Evolutionary conservation across 2,797 vertebrate genomes (phyloP), one percentile per base, ranked within the genome.

Genomic region (Enteromius afrohamiltoni): DNA sequence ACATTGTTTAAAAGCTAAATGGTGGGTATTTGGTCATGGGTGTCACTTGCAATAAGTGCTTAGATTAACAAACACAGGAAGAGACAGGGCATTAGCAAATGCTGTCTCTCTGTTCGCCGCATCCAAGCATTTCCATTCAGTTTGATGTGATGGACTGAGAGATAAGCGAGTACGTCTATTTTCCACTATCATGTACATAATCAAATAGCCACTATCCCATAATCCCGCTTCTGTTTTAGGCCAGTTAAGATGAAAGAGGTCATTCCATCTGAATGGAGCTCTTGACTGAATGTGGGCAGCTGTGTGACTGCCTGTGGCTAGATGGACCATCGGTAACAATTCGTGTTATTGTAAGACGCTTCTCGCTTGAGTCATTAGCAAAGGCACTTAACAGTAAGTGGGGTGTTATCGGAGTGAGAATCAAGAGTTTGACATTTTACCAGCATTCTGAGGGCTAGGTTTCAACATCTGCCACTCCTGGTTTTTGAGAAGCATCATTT

Each of bases 31-130:
- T 42, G 19, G 82, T 62, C 65, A 70, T 19, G 23, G 23, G 62
- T 77, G 74, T 77, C 76, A 78, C 75, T 62, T 71, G 16, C 75
- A 70, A 40, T 37, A 78, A 83, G 53, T 83, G 82, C 82, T 71
- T 77, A 69, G 75, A 78, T 83, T 37, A 77, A 70, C 60, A 67
- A 23, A 77, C 23, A 77, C 49, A 69, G 64, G 64, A 64, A 58
- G 23, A 68, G 62, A 77, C 34, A 49, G 31, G 3, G 31, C 80
- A 67, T 82, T 42, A 82, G 71, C 60, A 19, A 47, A 45, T 23
- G n/a, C 31, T 29, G 58, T 40, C 42, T 37, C 55, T 74, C 80
- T 65, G 58, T 70, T 64, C 23, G 21, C 47, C 9, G 34, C 71
- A 42, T 64, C 45, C 82, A 69, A 58, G 74, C 77, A 51, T 77